Conservation (phyloP, 2,113 vertebrate species). For the Prionailurus bengalensis region DNA sequence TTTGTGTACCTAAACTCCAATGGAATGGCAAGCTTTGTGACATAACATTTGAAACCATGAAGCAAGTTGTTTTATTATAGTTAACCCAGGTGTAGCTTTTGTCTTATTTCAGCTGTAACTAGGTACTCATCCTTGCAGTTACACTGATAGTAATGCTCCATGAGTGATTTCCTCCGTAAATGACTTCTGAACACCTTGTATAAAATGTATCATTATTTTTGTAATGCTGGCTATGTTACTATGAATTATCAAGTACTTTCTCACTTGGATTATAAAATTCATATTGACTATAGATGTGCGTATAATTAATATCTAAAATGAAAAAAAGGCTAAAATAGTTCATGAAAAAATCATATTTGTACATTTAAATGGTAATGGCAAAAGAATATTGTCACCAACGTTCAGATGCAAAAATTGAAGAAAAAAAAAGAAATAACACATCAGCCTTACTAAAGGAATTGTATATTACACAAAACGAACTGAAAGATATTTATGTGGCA, state of each 20-base stretch:
- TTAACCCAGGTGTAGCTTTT: background rate
- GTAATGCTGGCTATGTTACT: background rate
- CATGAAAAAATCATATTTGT: background rate
- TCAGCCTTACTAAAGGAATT: background rate
- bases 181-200: background rate
- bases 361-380: background rate
- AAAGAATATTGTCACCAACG: background rate
- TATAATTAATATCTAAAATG: background rate
- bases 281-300: background rate
- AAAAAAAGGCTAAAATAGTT: background rate
- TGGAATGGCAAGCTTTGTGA: background rate
- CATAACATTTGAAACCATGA: background rate
- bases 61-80: background rate
- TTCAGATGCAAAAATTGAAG: background rate
- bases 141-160: rapidly evolving
- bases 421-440: background rate
- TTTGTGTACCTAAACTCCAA: background rate
- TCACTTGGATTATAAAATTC: background rate
- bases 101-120: background rate
- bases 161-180: background rate
- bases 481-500: background rate
- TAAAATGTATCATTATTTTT: background rate
- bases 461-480: background rate
- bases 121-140: background rate
- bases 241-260: background rate